Evolutionary conservation across 2,113 vertebrate species (phyloP).

Genomic region (Melanerpes formicivorus): DNA sequence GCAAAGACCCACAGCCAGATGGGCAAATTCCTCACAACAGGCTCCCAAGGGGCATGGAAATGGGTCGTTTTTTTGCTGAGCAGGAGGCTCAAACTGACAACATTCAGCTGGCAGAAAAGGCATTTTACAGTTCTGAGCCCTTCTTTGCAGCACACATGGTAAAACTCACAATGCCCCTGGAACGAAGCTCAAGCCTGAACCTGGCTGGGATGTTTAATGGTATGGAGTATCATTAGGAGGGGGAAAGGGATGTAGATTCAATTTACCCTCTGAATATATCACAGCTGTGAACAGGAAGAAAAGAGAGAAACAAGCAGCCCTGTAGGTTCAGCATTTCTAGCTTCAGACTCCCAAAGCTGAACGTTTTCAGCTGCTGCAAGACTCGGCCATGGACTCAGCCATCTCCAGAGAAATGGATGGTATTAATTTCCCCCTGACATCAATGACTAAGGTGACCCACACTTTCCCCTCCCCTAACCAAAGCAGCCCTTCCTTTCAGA

Average conservation of each 20-base stretch:
- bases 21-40: neutral
- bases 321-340: neutral
- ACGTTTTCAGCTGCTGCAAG: neutral
- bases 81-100: neutral
- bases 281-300: neutral
- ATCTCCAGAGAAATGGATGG: neutral
- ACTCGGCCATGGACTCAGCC: neutral
- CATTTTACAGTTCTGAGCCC: neutral
- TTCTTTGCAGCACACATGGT: neutral
- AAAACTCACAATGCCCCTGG: neutral
- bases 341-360: neutral
- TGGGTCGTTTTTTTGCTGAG: neutral
- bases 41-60: neutral
- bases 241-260: neutral
- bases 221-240: neutral
- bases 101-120: neutral
- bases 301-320: neutral
- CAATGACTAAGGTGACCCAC: rapidly evolving
- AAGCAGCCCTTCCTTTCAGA: neutral
- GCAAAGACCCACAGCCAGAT: neutral
- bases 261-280: neutral
- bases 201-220: neutral
- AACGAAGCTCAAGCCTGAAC: neutral
- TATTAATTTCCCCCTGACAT: neutral
- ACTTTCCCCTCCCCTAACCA: neutral